These are phyloP conservation scores for Nasua narica DNA, from an alignment of 2,797 vertebrate genomes.

Conservation along the genomic window DNA sequence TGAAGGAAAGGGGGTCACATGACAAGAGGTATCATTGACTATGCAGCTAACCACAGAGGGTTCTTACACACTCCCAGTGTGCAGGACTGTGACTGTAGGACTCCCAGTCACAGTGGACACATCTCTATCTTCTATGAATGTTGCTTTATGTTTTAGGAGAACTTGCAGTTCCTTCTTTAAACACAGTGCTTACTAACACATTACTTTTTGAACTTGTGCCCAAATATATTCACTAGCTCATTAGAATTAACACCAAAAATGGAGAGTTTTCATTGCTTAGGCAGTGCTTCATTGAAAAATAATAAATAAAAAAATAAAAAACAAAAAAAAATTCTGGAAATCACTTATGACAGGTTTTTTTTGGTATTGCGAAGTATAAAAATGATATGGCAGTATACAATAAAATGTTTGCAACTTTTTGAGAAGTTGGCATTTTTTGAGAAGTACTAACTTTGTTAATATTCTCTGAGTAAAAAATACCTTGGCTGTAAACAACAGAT, in stretches of 20 bases:
- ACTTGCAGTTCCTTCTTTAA: neutral
- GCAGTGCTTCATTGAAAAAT: neutral
- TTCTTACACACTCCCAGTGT: accelerated
- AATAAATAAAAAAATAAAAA: neutral
- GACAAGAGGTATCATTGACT: neutral
- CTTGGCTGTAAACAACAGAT: constrained; percentile 58
- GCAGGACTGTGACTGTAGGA: no score
- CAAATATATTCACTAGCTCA: neutral
- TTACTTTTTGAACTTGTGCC: neutral
- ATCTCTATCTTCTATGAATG: accelerated
- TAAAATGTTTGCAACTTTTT: constrained; percentile 42
- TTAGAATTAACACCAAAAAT: neutral
- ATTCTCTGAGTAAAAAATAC: constrained; percentile 18
- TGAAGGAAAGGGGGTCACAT: neutral
- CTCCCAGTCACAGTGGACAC: neutral
- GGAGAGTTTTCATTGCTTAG: neutral
- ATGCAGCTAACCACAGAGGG: neutral
- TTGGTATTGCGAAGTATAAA: neutral
- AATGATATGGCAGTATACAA: constrained; percentile 14
- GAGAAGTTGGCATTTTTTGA: constrained; percentile 36
- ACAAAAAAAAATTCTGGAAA: neutral
- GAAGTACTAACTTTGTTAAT: neutral
- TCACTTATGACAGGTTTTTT: neutral
- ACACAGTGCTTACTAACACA: neutral
- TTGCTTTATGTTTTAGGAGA: neutral